Base-by-base conservation (phyloP, 1,140 invertebrate species). In the Bombyx mandarina region DNA sequence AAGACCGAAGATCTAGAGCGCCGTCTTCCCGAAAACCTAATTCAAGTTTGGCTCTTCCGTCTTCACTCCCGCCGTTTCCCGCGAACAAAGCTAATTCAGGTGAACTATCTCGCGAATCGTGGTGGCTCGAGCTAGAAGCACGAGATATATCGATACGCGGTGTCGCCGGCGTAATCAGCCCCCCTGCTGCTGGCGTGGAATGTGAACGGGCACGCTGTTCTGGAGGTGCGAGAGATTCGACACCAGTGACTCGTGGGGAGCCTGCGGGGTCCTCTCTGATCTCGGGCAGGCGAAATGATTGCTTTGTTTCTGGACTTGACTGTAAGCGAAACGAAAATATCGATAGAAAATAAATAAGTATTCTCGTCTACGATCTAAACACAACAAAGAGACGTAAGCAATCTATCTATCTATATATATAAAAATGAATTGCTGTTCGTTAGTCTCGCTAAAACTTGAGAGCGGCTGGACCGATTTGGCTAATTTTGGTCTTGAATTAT, bases 61-160 rank as follows among this genome's bases (percentile, higher is more conserved):
- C 81, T 12, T 75, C 81, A 4, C 69, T 68, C 66, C 66, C 66
- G 60, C 71, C 59, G 51, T 63, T 66, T 47, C 77, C 81, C 43
- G 80, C 71, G 63, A 87, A 86, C n/a, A 94, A 89, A 66, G 94
- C 93, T 65, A 92, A 89, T 73, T 95, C 94, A 0, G 94, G 95
- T 35, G 93, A 94, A 62, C 93, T 94, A 66, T 95, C 94, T 52
- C 93, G 90, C 66, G 93, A 95, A 77, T 95, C 93, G 73, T 95
- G 94, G 66, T 95, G 94, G 26, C 94, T 95, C 43, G 94, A 95
- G 77, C 93, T 95, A 66, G 94, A 95, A 3, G 95, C 95, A 52
- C 95, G 89, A 57, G 94, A 96, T 69, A 96, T 94, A 84, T 96
- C 95, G 67, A 96, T 96, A 64, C 95, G 91, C 2, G 95, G 95